Evolutionary conservation across 2,888 invertebrate genomes (phyloP).

Genomic region (Ethmia dodecea): DNA sequence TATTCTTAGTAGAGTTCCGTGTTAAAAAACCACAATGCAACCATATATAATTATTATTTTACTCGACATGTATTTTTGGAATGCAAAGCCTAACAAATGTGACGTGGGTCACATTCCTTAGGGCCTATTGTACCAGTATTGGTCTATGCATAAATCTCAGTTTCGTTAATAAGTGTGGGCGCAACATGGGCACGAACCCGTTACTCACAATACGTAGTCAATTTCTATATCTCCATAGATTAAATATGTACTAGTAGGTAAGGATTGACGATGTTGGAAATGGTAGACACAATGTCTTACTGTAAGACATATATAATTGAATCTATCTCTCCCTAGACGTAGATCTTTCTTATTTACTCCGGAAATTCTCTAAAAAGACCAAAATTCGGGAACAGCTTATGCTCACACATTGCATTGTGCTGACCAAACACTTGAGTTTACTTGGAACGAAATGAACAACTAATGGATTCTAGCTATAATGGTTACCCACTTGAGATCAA

Average conservation of each 20-base stretch:
- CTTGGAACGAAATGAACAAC: slow-evolving; percentile 43
- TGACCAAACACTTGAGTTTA: slow-evolving; percentile 35
- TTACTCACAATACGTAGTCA: slow-evolving; percentile 43
- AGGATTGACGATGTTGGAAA: no score
- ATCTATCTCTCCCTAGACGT: no score
- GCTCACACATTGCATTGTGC: slow-evolving; percentile 25
- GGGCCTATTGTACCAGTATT: slow-evolving; percentile 60
- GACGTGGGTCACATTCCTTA: slow-evolving; percentile 63
- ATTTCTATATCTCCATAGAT: slow-evolving; percentile 29
- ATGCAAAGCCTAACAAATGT: slow-evolving; percentile 34
- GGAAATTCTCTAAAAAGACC: no score
- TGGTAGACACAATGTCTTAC: no score
- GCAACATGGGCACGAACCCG: slow-evolving; percentile 55
- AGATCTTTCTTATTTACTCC: no score
- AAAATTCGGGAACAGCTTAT: slow-evolving; percentile 18
- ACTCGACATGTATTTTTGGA: no score
- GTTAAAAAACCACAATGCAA: no score
- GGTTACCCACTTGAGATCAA: slow-evolving; percentile 50
- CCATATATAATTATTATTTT: no score
- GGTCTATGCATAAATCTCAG: slow-evolving; percentile 65
- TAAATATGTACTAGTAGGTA: no score
- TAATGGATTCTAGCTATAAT: slow-evolving; percentile 41
- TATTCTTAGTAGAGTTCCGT: no score
- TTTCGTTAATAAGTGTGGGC: slow-evolving; percentile 71
- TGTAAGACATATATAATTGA: no score